Conservation (phyloP, 2,113 vertebrate genomes). For the Dicerorhinus sumatrensis region DNA sequence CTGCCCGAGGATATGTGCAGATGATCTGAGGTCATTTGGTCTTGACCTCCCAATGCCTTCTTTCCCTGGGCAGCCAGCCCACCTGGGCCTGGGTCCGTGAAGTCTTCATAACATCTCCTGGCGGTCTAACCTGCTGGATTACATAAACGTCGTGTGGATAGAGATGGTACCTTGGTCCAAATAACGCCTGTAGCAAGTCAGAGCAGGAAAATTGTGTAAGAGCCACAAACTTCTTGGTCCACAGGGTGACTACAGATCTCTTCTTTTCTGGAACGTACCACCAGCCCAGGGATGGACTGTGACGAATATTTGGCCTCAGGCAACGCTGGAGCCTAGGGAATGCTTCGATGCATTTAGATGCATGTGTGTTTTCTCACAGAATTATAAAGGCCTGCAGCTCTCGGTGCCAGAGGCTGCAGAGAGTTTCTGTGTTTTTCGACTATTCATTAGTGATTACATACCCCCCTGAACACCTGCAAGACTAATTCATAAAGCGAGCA, state of each 20-base stretch:
- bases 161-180: background rate
- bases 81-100: background rate
- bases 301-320: slow-evolving; percentile 68
- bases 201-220: background rate
- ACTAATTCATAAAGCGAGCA: slow-evolving; percentile 89
- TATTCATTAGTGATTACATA: slow-evolving; percentile 89
- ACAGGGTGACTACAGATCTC: background rate
- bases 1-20: background rate
- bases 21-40: background rate
- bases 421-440: slow-evolving; percentile 83
- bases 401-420: slow-evolving; percentile 85
- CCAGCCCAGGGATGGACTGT: slow-evolving; percentile 70
- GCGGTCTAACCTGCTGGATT: background rate
- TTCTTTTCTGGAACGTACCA: slow-evolving; percentile 72
- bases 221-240: background rate
- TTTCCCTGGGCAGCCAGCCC: background rate
- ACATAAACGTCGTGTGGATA: background rate
- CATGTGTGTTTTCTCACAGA: slow-evolving; percentile 85
- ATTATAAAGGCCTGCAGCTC: slow-evolving; percentile 78
- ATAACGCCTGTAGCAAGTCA: background rate
- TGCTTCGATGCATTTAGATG: slow-evolving; percentile 41
- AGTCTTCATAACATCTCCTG: background rate
- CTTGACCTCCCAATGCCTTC: background rate
- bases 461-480: slow-evolving; percentile 90
- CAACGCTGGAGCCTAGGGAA: slow-evolving; percentile 54